phyloP scores from a whole-genome alignment of 2,797 vertebrate genomes.

The Enteromius argenteus region DNA sequence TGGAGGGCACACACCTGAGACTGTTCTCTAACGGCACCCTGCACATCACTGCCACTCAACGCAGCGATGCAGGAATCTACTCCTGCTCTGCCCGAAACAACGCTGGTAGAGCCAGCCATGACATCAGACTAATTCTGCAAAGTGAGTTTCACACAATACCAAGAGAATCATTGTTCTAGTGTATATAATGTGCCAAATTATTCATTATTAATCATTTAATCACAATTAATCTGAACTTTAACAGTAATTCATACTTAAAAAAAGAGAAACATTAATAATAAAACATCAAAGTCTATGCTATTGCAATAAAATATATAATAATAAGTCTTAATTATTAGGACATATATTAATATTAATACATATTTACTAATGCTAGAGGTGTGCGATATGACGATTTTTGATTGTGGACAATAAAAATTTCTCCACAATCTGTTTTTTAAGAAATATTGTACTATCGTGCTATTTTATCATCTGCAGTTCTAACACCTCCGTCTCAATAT shows the following conservation, averaged over 20 bases:
- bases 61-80: constrained; percentile 79
- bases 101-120: constrained; percentile 77
- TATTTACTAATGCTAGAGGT: too few species aligned
- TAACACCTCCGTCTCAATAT: too few species aligned
- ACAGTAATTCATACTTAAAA: too few species aligned
- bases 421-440: too few species aligned
- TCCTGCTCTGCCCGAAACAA: constrained; percentile 80
- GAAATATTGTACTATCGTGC: too few species aligned
- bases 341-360: neutral
- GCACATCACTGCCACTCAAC: constrained; percentile 73
- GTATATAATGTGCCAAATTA: neutral
- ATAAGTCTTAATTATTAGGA: neutral
- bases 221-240: too few species aligned
- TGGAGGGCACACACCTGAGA: constrained; percentile 67
- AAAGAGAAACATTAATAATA: neutral
- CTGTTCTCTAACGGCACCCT: constrained; percentile 81
- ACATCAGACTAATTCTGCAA: constrained; percentile 78
- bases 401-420: too few species aligned
- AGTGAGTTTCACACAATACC: constrained; percentile 64
- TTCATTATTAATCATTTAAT: neutral
- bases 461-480: too few species aligned
- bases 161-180: neutral
- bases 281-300: neutral
- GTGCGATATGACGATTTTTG: too few species aligned
- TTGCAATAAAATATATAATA: neutral